Base-by-base conservation (phyloP, 2,113 vertebrate genomes). In the Corvus moneduloides region DNA sequence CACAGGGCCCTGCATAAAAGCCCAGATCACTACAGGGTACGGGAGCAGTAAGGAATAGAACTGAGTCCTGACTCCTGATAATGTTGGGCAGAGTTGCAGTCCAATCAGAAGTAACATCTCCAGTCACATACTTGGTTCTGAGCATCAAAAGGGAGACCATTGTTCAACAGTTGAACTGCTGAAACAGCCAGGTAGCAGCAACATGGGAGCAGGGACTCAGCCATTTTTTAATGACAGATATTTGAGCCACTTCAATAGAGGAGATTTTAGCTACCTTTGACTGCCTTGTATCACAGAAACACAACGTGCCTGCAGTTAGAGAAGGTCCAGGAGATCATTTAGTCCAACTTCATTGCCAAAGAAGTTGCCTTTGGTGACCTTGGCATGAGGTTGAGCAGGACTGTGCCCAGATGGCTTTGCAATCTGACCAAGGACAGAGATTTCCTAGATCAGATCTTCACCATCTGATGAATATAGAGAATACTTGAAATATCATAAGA, bases 231-330 rank as follows among this genome's bases (percentile, higher is more conserved):
- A 54, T 20, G 27, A 43, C 27, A 75, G 56, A 56, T 79, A 48
- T 43, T 79, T 39, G 62, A 79, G 16, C 17, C 37, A 13, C 28
- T 76, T 61, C 32, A 80, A 4, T 8, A 62, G 6, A 78, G 18
- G 33, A 69, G 33, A 67, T 63, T 67, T 80, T 26, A 66, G 44
- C 20, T 13, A 62, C 20, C 16, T 62, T 76, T 69, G 21, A 28
- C 23, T 12, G 12, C 5, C 7, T 20, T 44, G 9, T 32, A 54
- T 35, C 63, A 26, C 39, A 76, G 37, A 63, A 54, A 71, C 13
- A 43, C 44, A 71, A 48, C 0, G 0, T 21, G 30, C 11, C 26
- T 58, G 68, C 18, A 13, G 19, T 7, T 44, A 28, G 22, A 59
- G 23, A 71, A 49, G 39, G 26, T 9, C 27, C 19, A 37, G 37